phyloP scores from a whole-genome alignment of 2,888 invertebrate species.

The Theretra japonica region DNA sequence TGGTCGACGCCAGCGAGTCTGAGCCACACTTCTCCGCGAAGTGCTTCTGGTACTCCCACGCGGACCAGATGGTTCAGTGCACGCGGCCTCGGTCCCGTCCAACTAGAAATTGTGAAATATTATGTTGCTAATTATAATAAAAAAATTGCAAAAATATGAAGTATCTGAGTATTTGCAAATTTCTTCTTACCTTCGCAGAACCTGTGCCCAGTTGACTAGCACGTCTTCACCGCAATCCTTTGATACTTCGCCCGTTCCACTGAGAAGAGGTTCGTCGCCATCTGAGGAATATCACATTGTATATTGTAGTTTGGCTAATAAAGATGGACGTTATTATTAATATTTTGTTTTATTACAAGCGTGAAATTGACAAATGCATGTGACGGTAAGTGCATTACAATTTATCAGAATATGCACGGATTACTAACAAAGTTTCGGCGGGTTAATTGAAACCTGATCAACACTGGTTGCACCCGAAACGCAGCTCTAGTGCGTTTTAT shows the following conservation, averaged over 20 bases:
- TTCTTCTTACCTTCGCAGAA: slow-evolving; percentile 88
- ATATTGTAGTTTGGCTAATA: neutral
- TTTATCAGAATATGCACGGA: too few relatives aligned
- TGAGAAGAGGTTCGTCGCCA: slow-evolving; percentile 97
- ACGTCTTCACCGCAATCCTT: slow-evolving; percentile 98
- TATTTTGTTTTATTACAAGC: too few relatives aligned
- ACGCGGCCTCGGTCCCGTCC: slow-evolving; percentile 91
- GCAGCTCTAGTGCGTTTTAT: too few relatives aligned
- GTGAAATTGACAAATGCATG: too few relatives aligned
- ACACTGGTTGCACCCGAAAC: too few relatives aligned
- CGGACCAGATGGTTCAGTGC: slow-evolving; percentile 92
- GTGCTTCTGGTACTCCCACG: slow-evolving; percentile 96
- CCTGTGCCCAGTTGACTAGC: slow-evolving; percentile 96
- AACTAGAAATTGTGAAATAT: slow-evolving; percentile 56
- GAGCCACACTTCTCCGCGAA: slow-evolving; percentile 99
- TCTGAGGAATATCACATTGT: slow-evolving; percentile 76
- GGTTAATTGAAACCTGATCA: too few relatives aligned
- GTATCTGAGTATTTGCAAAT: too few relatives aligned
- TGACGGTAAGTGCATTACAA: too few relatives aligned
- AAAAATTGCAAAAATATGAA: too few relatives aligned
- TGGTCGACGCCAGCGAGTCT: slow-evolving; percentile 95
- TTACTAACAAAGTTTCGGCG: too few relatives aligned
- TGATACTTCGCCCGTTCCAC: slow-evolving; percentile 98
- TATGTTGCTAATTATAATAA: neutral
- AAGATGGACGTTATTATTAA: too few relatives aligned